Base-by-base conservation (phyloP, 2,113 vertebrate genomes). In the Condylura cristata region DNA sequence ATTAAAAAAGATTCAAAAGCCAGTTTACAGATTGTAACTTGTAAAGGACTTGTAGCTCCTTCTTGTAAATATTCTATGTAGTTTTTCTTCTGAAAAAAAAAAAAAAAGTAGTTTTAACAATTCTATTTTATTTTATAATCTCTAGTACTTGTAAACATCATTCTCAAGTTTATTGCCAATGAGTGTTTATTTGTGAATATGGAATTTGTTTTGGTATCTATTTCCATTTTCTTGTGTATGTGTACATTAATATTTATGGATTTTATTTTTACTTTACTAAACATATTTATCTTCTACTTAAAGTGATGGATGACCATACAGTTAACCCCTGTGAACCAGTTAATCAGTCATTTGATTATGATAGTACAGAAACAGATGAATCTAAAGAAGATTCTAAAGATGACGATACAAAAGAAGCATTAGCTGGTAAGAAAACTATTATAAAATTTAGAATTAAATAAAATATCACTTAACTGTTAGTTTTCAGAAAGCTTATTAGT, bases 231-330 rank as follows among this genome's bases (percentile, higher is more conserved):
- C 61, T 75, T 89, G 86, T 26, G 65, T 70, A 68, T 74, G 20
- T 17, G 10, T 93, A 56, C 60, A 16, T 93, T 89, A 65, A 61
- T 95, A 74, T 85, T 70, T 39, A 44, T 86, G 39, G 28, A 4
- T 70, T 90, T 94, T 56, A 39, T 70, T 95, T 91, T 89, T 60
- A 89, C 71, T 87, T 89, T 48, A 39, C 41, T 17, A 51, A 94
- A 95, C 66, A 26, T 92, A 10, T 65, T 89, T 95, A 22, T 93
- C 95, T 95, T 85, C 34, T 84, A 68, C 96, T 88, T 96, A 93
- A 96, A 99, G 99, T 99, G 97, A 99, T 99, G 61, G 99, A 99
- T 85, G 99, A 99, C 93, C 99, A 99, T 97, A 99, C 99, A 79
- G 97, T 98, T 79, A 98, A 99, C 12, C 97, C 97, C 2, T 99